Percentiles rank a stretch among this genome's conserved stretches.
Evolutionary conservation across 2,888 invertebrate species (phyloP).

Genomic region (Nomada fabriciana): DNA sequence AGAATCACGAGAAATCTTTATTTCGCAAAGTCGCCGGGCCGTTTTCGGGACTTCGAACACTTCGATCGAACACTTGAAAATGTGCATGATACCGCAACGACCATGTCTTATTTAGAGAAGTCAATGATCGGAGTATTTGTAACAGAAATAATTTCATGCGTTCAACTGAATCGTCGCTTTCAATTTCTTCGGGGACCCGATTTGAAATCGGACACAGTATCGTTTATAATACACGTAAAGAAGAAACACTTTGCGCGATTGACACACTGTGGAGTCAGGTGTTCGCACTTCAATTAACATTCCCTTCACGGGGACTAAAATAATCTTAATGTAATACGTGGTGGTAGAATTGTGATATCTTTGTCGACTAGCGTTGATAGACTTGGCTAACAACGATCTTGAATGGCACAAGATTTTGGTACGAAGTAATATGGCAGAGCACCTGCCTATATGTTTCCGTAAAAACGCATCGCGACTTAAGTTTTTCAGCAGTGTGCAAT

Average conservation of each 20-base stretch:
- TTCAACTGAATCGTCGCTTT: neutral
- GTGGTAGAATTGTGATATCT: neutral
- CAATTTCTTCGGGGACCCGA: neutral
- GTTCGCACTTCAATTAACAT: neutral
- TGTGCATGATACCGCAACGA: neutral
- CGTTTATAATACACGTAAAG: neutral
- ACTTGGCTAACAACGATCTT: neutral
- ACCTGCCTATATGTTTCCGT: neutral
- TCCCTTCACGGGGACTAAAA: neutral
- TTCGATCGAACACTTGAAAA: neutral
- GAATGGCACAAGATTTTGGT: neutral
- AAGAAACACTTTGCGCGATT: neutral
- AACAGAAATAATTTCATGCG: neutral
- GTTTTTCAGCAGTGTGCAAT: neutral
- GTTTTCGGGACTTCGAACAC: neutral
- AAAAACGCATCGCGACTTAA: neutral
- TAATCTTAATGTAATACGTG: neutral
- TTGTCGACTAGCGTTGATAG: slow-evolving; percentile 16
- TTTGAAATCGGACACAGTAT: slow-evolving; percentile 3
- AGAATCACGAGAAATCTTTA: neutral
- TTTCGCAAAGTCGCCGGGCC: neutral
- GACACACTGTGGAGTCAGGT: neutral
- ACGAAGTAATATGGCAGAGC: slow-evolving; percentile 10
- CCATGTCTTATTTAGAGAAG: too few species aligned
- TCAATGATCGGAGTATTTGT: neutral